phyloP scores from a whole-genome alignment of 2,888 invertebrate species.

The Meghimatium bilineatum region DNA sequence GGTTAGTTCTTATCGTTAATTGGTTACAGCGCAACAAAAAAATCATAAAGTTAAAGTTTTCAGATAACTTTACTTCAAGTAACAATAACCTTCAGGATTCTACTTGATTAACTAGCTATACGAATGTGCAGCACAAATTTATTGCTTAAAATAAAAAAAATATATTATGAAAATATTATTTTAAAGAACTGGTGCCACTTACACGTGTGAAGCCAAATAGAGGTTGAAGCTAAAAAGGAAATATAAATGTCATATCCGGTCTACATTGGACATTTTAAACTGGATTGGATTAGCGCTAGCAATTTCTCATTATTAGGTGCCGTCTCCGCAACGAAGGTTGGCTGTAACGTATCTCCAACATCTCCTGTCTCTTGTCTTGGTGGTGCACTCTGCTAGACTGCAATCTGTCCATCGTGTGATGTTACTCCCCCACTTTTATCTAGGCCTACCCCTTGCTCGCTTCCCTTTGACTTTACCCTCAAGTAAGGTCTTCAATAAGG shows the following conservation, averaged over 20 bases:
- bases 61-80: neutral
- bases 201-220: constrained; percentile 22
- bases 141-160: no score
- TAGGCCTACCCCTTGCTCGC: no score
- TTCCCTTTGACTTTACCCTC: no score
- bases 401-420: no score
- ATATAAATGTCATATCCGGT: neutral
- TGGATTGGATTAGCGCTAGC: constrained; percentile 18
- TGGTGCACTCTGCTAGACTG: no score
- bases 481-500: no score
- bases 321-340: no score
- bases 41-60: neutral
- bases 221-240: constrained; percentile 11
- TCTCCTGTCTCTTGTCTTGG: no score
- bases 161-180: neutral
- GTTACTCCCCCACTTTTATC: no score
- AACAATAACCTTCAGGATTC: neutral
- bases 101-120: neutral
- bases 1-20: neutral
- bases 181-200: neutral
- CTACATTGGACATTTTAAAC: neutral
- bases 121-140: neutral
- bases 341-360: no score
- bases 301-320: no score
- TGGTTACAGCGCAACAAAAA: neutral